These are phyloP conservation scores for Ophioderma brevispina DNA, from an alignment of 35 echinoderm and acorn worm genomes.

Conservation along the genomic window DNA sequence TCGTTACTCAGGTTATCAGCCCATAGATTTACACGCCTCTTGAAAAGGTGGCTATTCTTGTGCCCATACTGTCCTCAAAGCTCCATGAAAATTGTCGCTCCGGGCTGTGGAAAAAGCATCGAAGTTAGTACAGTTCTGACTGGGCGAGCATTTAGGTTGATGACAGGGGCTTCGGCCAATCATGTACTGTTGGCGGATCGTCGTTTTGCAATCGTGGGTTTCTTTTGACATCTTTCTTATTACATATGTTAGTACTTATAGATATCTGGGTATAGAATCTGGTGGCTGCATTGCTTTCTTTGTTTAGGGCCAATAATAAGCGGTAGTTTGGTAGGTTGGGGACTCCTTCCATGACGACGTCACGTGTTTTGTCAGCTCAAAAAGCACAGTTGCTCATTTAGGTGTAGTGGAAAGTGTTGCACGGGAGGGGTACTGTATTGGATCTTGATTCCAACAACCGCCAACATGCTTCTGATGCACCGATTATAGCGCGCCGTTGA, in stretches of 20 bases:
- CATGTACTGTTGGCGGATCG: too few relatives aligned
- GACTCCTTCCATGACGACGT: background rate
- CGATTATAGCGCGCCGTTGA: slow-evolving; percentile 20
- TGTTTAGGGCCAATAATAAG: background rate
- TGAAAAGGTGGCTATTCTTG: background rate
- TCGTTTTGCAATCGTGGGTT: background rate
- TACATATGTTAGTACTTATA: slow-evolving; percentile 7
- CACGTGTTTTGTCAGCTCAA: background rate
- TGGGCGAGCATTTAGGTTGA: slow-evolving; percentile 21
- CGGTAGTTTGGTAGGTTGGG: slow-evolving; percentile 13
- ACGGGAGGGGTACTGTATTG: background rate
- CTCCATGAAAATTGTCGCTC: slow-evolving; percentile 11
- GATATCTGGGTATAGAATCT: slow-evolving; percentile 10
- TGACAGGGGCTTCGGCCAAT: slow-evolving; percentile 16
- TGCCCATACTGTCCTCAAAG: background rate
- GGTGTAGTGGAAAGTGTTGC: background rate
- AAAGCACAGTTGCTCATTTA: slow-evolving; percentile 22
- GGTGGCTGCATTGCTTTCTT: background rate
- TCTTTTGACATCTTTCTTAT: background rate
- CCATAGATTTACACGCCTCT: background rate
- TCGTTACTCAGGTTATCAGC: background rate
- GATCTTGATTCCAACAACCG: background rate
- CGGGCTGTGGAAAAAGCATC: background rate
- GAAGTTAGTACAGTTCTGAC: slow-evolving; percentile 28
- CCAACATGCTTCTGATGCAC: slow-evolving; percentile 32